Evolutionary conservation across 2,888 invertebrate genomes (phyloP), one percentile per base, ranked within the genome.

Genomic region (Synanthedon tipuliformis): DNA sequence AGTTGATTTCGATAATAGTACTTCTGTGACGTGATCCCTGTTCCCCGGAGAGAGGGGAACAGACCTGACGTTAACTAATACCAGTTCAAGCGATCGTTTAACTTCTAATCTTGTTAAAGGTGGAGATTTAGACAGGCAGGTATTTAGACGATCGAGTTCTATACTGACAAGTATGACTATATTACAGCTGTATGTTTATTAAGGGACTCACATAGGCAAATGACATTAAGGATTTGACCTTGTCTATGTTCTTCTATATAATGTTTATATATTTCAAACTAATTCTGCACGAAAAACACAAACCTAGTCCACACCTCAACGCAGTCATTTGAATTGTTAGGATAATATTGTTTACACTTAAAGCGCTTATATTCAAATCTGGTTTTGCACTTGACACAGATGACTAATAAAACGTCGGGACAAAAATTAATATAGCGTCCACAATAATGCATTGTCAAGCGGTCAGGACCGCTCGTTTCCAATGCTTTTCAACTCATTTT

Each of bases 391-490:
- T 34, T 34, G 34, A 34, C 34, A 34, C n/a, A 13, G 45, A 15
- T 45, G 13, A 45, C 45, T 15, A 45, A 15, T 45, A 45, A 45
- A 7, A 45, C 66, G 68, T 71, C 69, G 71, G 62, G 65, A 71
- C 71, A 66, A 61, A 69, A 69, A 71, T 71, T 70, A 71, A 73
- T 73, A 73, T 65, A 71, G 66, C 70, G 65, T 68, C 60, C 59
- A 61, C 62, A 52, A 56, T 67, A 63, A 65, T 71, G 67, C 68
- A 70, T 56, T 56, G 56, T 71, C 71, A 69, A 67, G 66, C 68
- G 68, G 68, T 71, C 73, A 68, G 66, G 68, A 71, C 63, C 70
- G 68, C 69, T 75, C 72, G 71, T 73, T 72, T 72, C 73, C 73
- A 67, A 68, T 65, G 65, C 69, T 64, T 74, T 71, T 71, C 65